Evolutionary conservation across 2,888 invertebrate species (phyloP), one percentile per base, ranked within the genome.

Genomic region (Trachelus tabidus): DNA sequence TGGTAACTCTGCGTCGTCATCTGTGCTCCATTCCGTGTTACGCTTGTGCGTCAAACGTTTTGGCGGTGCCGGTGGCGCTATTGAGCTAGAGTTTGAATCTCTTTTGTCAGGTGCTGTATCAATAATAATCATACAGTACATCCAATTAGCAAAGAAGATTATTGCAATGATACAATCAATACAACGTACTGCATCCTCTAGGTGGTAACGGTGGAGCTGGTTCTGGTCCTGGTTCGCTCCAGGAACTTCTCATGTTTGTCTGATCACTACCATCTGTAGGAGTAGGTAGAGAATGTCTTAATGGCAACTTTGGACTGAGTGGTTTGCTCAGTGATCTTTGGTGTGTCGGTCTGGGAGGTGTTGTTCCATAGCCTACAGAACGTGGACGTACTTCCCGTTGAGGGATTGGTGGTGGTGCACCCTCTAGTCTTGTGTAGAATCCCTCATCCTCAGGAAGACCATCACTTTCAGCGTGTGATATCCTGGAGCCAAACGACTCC

Each of bases 131-230:
- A 56, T 68, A 77, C 9, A 23, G n/a, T 12, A 69, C 69, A 56
- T 56, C 34, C 35, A 35, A 73, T 71, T 40, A 34, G n/a, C 23
- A 23, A 9, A 56, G 23, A 56, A 56, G 56, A 56, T 23, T 23
- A 56, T 23, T 56, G 9, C 0, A 31, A n/a, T 40, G 23, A 68
- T 75, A 75, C 73, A 56, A 75, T 33, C 11, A 56, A 69, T 23
- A 69, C 68, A 33, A 87, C 92, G 89, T 90, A 95, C 95, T 95
- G 83, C 95, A 95, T 11, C 96, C 96, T 80, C 97, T 92, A 0
- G 97, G 97, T 4, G 97, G 97, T 78, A 97, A 89, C 0, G 97
- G 97, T 31, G 96, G 96, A 0, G 97, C 97, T 83, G 94, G 94
- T 78, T 94, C 92, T 82, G 92, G 86, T 0, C 93, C 92, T 34